These are phyloP conservation scores for Ceyx melanurus DNA, from an alignment of 2,113 vertebrate species.

Conservation along the genomic window DNA sequence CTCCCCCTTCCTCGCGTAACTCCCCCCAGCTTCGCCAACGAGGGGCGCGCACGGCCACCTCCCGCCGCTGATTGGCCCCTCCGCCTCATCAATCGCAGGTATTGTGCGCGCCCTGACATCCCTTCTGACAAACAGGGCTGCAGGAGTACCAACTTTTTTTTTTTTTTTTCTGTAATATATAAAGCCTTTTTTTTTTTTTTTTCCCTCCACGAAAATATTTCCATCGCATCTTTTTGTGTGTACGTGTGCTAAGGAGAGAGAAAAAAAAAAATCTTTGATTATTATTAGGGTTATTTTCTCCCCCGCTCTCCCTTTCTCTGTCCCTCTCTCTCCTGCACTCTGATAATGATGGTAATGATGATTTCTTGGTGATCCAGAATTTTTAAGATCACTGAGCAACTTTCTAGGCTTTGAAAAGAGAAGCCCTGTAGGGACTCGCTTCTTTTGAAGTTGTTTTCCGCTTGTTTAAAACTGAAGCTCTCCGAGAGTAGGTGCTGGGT, in stretches of 20 bases:
- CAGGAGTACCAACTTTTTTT: conserved; percentile 82
- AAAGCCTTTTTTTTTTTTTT: background rate
- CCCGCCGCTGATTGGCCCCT: conserved; percentile 87
- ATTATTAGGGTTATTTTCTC: background rate
- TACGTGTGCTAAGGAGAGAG: background rate
- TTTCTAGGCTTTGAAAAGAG: conserved; percentile 66
- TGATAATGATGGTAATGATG: conserved; percentile 7
- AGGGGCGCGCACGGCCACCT: conserved; percentile 83
- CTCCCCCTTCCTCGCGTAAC: conserved; percentile 79
- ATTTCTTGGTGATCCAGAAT: conserved; percentile 42
- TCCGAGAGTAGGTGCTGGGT: conserved; percentile 41
- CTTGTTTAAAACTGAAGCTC: conserved; percentile 68
- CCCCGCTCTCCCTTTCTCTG: background rate
- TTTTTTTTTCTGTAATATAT: background rate
- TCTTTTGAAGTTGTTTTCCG: conserved; percentile 67
- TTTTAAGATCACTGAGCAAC: conserved; percentile 72
- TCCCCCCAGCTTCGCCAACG: conserved; percentile 88
- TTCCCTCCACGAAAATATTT: background rate
- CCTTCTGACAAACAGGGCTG: conserved; percentile 84
- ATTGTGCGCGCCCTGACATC: conserved; percentile 90
- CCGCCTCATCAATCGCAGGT: conserved; percentile 93
- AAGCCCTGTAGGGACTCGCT: conserved; percentile 64
- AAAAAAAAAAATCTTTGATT: background rate
- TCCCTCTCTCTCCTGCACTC: conserved; percentile 45
- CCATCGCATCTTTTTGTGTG: conserved; percentile 12